Base-by-base conservation (phyloP, 2,797 vertebrate genomes). In the Myotis daubentonii region DNA sequence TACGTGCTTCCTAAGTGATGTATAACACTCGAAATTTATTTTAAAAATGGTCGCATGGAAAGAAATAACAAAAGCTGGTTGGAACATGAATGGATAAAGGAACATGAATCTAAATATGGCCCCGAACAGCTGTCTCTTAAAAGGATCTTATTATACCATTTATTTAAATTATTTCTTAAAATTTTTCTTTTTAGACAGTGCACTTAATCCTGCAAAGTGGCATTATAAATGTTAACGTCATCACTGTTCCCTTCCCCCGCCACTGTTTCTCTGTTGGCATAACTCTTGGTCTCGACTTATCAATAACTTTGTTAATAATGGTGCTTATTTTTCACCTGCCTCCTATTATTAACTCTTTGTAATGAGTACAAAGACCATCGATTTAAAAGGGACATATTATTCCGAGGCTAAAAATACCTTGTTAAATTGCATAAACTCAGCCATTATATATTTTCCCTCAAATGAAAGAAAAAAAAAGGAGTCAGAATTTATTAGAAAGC, bases 361-460 rank as follows among this genome's bases (percentile, higher is more conserved):
- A 82, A 94, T 71, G 92, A 91, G 51, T 92, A 81, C 92, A 97
- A 97, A 97, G 82, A 91, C 93, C 91, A 47, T 85, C 49, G 72
- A 93, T 94, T 95, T 97, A 96, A 79, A 87, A 95, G 96, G 71
- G 49, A 94, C 85, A 51, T 88, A 92, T 97, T 98, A 97, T 85
- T 89, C 87, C 12, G 96, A 92, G 95, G 87, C 96, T 97, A 96
- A 97, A 97, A 97, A 98, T 97, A 97, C 92, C 94, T 95, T 95
- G 97, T 97, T 98, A 97, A 82, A 98, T 97, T 96, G 97, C 97
- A 98, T 97, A 93, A 97, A 97, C 95, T 96, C 97, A 97, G 97
- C 97, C 98, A 98, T 98, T 98, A 97, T 96, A 82, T 95, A 95
- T 97, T 98, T 97, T 97, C 96, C 87, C 94, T 98, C 89, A 97